Evolutionary conservation across 2,888 invertebrate genomes (phyloP), one percentile per base, ranked within the genome.

Genomic region (Hipparchia sbordonii): DNA sequence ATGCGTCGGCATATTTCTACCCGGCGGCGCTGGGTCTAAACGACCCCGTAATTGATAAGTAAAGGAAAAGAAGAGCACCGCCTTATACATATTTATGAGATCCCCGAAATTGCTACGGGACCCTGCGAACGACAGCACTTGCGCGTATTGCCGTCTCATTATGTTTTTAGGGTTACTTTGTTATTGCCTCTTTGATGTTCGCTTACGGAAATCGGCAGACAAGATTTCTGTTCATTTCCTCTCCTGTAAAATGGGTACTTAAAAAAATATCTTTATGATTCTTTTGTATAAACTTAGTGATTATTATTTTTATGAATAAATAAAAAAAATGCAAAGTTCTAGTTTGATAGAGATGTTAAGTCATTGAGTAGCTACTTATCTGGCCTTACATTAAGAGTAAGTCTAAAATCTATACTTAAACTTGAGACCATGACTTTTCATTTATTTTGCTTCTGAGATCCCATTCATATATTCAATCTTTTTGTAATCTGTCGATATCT

Each of bases 1-100:
- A 78, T 79, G 75, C 82, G 77, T 80, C 70, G 79, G 85, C 82
- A 86, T 84, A 85, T 88, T 87, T 84, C 87, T 85, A 82, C 84
- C 82, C 84, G 81, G 85, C 84, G 84, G 86, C 78, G 80, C 79
- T 84, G 85, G 87, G 90, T 89, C 87, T 89, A 91, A 92, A 93
- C 90, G 90, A 87, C 88, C 91, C 89, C 88, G 89, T 94, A 94
- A 94, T 94, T 94, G 94, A 92, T 93, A 94, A 94, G 93, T 92
- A 92, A 92, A 93, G 93, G 91, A 93, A 93, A 93, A 93, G 92
- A 93, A 92, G 89, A 89, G 84, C 82, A 85, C 89, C 87, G 87
- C 88, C 89, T 88, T 86, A 92, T 93, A 92, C 92, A 93, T 93
- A 93, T 93, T 92, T 93, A 93, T 93, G 92, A 93, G 90, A 81